Evolutionary conservation across 1,140 invertebrate genomes (phyloP).

Genomic region (Lycorma delicatula): DNA sequence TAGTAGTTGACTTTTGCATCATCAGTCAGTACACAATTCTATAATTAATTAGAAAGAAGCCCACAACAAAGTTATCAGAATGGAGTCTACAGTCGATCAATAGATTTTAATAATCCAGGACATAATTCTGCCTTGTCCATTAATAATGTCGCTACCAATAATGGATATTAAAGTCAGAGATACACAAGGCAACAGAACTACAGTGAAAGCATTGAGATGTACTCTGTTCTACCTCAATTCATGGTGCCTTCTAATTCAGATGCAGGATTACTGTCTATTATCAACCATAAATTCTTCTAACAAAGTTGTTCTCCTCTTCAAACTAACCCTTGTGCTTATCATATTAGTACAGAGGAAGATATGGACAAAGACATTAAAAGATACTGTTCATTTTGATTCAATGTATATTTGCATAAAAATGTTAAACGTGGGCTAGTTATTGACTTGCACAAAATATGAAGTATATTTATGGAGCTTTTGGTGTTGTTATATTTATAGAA

Average conservation of each 20-base stretch:
- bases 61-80: conserved; percentile 6
- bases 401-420: too few species aligned
- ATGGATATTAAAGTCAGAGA: conserved; percentile 34
- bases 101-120: conserved; percentile 5
- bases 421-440: too few species aligned
- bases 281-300: conserved; percentile 55
- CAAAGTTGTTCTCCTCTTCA: conserved; percentile 41
- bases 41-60: conserved; percentile 13
- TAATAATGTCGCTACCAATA: conserved; percentile 26
- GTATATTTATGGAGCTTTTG: too few species aligned
- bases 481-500: too few species aligned
- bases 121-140: conserved; percentile 28
- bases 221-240: conserved; percentile 43
- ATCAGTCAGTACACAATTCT: conserved; percentile 19
- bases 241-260: conserved; percentile 43
- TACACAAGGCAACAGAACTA: conserved; percentile 30
- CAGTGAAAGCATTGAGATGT: conserved; percentile 36
- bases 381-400: too few species aligned
- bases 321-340: conserved; percentile 46
- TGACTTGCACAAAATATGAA: too few species aligned
- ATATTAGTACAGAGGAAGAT: too few species aligned
- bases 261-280: conserved; percentile 44
- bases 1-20: too few species aligned
- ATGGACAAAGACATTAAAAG: too few species aligned
- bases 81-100: conserved; percentile 9